phyloP scores from a whole-genome alignment of 1,140 invertebrate genomes.

The Scylla paramamosain region DNA sequence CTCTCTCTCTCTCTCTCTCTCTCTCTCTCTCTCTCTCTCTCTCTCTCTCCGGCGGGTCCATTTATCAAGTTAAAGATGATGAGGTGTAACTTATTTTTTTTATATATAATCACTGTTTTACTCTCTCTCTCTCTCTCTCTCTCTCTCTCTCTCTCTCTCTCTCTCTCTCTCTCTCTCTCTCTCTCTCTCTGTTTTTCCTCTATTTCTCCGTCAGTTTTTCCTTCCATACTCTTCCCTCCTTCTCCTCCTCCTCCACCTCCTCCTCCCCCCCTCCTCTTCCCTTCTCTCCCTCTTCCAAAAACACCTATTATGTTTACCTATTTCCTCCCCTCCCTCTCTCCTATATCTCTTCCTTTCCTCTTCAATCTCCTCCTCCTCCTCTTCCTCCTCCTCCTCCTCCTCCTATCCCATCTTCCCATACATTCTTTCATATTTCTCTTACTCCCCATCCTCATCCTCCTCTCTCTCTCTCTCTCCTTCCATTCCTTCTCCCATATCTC shows the following conservation, averaged over 20 bases:
- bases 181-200: neutral
- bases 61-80: too few relatives aligned
- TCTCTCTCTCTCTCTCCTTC: neutral
- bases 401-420: neutral
- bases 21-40: too few relatives aligned
- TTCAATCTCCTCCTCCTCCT: neutral
- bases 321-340: neutral
- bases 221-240: neutral
- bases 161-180: constrained; percentile 11
- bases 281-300: too few relatives aligned
- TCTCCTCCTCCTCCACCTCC: too few relatives aligned
- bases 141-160: constrained; percentile 43
- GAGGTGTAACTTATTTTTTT: too few relatives aligned
- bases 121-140: too few relatives aligned
- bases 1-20: too few relatives aligned
- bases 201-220: neutral
- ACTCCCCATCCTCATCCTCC: neutral
- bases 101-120: neutral
- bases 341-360: neutral
- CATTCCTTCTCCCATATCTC: neutral
- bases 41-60: too few relatives aligned
- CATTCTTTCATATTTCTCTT: neutral
- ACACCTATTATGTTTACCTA: neutral
- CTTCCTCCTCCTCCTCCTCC: neutral
- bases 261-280: too few relatives aligned